Base-by-base conservation (phyloP, 1,140 invertebrate species). In the Mactra quadrangularis region DNA sequence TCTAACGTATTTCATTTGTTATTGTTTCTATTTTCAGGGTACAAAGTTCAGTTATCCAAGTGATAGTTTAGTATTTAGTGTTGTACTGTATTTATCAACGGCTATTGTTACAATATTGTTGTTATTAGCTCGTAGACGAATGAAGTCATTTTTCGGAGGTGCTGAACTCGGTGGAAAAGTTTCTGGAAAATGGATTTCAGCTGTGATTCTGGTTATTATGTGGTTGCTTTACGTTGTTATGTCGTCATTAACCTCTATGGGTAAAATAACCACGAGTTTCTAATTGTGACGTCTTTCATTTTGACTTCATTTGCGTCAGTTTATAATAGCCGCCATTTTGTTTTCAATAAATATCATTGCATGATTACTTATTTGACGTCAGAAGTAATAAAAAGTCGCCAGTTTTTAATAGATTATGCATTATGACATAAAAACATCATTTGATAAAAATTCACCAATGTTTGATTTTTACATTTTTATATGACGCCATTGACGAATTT, bases 151-250 rank as follows among this genome's bases (percentile, higher is more conserved):
- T 13, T 95, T 95, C 87, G 95, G 95, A n/a, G 93, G 93, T 66
- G 95, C 93, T 17, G 95, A 96, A 90, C 91, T 96, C 2, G 95
- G 95, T 25, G 95, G 95, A 19, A 93, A 94, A 15, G 82, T 70
- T 4, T 77, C 82, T 4, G 60, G 90, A 1, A 94, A 94, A 82
- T 92, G 90, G 64, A 33, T 90, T 0, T 90, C 91, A n/a, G 92
- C 89, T 3, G 71, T 91, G 4, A 83, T 94, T 76, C 86, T 95
- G 13, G 74, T 94, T 22, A 66, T 81, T 15, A 87, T 95, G 3
- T 95, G 95, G 95, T 70, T 95, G 38, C 25, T 94, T 1, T 95
- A 95, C 79, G 87, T 95, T 6, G 45, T 94, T 1, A 53, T 95
- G 15, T 95, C 94, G n/a, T 87, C 86, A 13, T 72, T 82, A 52